A percentile compares a stretch with the other conserved stretches of the same genome.
phyloP scores from a whole-genome alignment of 2,113 vertebrate genomes.

The Tetrao urogallus region DNA sequence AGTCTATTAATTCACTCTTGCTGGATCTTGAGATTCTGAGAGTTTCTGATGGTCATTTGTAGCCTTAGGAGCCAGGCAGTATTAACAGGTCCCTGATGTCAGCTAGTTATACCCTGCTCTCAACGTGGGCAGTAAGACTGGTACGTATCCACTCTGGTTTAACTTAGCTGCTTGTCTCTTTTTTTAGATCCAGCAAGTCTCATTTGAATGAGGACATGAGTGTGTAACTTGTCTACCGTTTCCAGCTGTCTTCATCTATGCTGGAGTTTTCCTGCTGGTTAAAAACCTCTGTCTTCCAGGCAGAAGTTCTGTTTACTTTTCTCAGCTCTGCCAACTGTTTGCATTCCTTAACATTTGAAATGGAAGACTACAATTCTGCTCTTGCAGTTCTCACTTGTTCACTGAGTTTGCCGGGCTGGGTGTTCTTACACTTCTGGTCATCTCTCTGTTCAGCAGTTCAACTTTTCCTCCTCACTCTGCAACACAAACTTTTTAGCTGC shows the following conservation, averaged over 20 bases:
- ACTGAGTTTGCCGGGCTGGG: background rate
- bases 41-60: background rate
- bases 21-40: background rate
- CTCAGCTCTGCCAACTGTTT: background rate
- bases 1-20: background rate
- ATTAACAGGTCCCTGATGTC: background rate
- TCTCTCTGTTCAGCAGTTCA: background rate
- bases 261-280: background rate
- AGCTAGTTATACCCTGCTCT: background rate
- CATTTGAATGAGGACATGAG: background rate
- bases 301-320: slow-evolving; percentile 11
- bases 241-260: background rate
- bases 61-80: background rate
- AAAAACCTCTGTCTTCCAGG: background rate
- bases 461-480: background rate
- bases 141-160: background rate
- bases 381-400: accelerated
- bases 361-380: background rate
- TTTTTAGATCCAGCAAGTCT: background rate
- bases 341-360: background rate
- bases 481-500: background rate
- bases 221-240: background rate
- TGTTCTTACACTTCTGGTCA: background rate
- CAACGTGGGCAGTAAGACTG: background rate
- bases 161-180: background rate